Conservation (phyloP, 2,797 vertebrate species). For the Enteromius argenteus region DNA sequence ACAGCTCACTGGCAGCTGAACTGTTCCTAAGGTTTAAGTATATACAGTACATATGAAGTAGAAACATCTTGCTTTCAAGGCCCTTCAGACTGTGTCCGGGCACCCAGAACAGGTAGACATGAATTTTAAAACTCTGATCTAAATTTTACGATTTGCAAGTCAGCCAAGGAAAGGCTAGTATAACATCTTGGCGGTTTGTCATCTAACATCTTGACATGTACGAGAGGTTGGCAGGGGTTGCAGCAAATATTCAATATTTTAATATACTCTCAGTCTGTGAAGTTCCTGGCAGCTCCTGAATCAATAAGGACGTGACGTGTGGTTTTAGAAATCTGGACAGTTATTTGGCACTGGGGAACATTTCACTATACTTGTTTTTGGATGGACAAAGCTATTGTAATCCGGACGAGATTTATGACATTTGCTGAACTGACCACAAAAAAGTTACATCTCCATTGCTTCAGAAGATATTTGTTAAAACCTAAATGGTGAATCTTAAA, state of each 20-base stretch:
- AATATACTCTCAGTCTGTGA: constrained; percentile 25
- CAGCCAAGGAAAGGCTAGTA: background rate
- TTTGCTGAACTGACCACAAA: background rate
- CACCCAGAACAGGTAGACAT: constrained; percentile 1
- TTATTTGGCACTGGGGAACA: background rate
- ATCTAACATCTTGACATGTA: constrained; percentile 19
- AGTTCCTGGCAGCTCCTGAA: constrained; percentile 4
- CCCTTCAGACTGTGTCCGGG: background rate
- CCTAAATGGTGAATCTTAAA: background rate
- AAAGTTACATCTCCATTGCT: background rate
- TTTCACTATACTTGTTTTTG: background rate
- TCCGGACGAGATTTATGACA: background rate
- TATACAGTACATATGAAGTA: background rate
- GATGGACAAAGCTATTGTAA: background rate
- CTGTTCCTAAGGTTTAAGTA: background rate
- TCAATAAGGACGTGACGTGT: background rate
- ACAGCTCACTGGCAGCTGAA: background rate
- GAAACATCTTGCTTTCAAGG: background rate
- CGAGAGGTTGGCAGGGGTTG: background rate
- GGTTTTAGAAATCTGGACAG: constrained; percentile 6
- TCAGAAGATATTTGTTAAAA: background rate
- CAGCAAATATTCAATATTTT: constrained; percentile 30
- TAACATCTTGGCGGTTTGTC: constrained; percentile 14
- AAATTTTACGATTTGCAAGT: constrained; percentile 18
- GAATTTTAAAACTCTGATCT: background rate